phyloP scores from a whole-genome alignment of 2,888 invertebrate species.

The Drosophila pseudotakahashii region DNA sequence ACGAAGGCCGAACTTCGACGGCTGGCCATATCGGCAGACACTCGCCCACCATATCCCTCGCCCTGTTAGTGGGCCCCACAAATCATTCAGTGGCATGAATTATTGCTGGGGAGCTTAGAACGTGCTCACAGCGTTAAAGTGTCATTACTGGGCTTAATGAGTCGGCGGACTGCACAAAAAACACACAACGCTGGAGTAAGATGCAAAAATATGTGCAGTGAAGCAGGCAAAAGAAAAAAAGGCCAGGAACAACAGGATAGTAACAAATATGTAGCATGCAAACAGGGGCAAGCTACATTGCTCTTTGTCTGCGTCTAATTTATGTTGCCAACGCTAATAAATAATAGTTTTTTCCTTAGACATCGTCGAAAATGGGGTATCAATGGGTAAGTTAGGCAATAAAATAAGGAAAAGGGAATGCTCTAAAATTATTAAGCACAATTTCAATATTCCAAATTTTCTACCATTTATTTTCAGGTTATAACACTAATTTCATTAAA shows the following conservation, averaged over 20 bases:
- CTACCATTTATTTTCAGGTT: too few relatives aligned
- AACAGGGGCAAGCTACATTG: constrained; percentile 55
- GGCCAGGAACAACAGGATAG: constrained; percentile 7
- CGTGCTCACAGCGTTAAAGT: constrained; percentile 77
- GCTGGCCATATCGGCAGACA: constrained; percentile 32
- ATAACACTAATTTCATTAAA: too few relatives aligned
- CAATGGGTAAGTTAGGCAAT: neutral
- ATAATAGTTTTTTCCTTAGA: constrained; percentile 54
- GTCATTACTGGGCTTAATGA: constrained; percentile 78
- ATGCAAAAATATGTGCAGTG: constrained; percentile 12
- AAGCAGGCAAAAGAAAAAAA: neutral
- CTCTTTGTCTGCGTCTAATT: constrained; percentile 73
- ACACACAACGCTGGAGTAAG: constrained; percentile 3
- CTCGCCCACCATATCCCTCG: neutral
- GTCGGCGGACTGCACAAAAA: constrained; percentile 46
- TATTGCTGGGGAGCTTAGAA: constrained; percentile 75
- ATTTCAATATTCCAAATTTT: too few relatives aligned
- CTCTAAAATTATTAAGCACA: too few relatives aligned
- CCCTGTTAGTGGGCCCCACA: constrained; percentile 62
- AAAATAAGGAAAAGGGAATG: too few relatives aligned
- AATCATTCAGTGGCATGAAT: constrained; percentile 82
- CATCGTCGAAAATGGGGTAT: constrained; percentile 7
- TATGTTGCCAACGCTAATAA: constrained; percentile 63
- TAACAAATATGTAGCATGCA: constrained; percentile 61
- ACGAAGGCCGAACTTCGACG: constrained; percentile 51